Evolutionary conservation across 2,888 invertebrate species (phyloP).

Genomic region (Caenorhabditis sp.): DNA sequence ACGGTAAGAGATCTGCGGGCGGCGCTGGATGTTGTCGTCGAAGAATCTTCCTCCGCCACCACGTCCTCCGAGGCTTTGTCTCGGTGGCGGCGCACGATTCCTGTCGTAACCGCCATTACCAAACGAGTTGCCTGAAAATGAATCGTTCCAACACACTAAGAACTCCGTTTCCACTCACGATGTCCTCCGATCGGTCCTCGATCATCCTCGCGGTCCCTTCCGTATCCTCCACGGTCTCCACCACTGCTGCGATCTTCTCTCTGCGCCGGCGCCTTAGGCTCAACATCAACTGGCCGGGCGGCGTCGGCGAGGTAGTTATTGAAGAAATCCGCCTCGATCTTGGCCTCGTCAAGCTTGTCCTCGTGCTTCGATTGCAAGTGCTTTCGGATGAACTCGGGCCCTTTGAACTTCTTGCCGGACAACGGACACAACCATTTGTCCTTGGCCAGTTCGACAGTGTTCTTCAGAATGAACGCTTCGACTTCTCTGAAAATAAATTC

Average conservation of each 20-base stretch:
- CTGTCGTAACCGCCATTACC: slow-evolving; percentile 39
- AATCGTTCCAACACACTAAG: background rate
- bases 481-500: slow-evolving; percentile 83
- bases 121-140: slow-evolving; percentile 46
- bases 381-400: slow-evolving; percentile 97
- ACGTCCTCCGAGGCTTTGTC: slow-evolving; percentile 47
- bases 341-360: slow-evolving; percentile 96
- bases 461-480: slow-evolving; percentile 94
- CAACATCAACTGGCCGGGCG: slow-evolving; percentile 93
- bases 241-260: slow-evolving; percentile 44
- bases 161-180: slow-evolving; percentile 8
- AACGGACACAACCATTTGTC: slow-evolving; percentile 99
- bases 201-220: slow-evolving; percentile 45
- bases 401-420: slow-evolving; percentile 98
- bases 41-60: slow-evolving; percentile 69
- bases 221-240: slow-evolving; percentile 41
- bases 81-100: slow-evolving; percentile 32
- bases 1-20: slow-evolving; percentile 87
- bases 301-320: slow-evolving; percentile 95
- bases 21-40: slow-evolving; percentile 43
- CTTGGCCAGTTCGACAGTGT: slow-evolving; percentile 95
- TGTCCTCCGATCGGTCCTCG: slow-evolving; percentile 26
- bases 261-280: slow-evolving; percentile 27
- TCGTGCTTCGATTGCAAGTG: slow-evolving; percentile 97
- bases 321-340: slow-evolving; percentile 94